phyloP scores from a whole-genome alignment of 2,888 invertebrate genomes.

The Euplagia quadripunctaria region DNA sequence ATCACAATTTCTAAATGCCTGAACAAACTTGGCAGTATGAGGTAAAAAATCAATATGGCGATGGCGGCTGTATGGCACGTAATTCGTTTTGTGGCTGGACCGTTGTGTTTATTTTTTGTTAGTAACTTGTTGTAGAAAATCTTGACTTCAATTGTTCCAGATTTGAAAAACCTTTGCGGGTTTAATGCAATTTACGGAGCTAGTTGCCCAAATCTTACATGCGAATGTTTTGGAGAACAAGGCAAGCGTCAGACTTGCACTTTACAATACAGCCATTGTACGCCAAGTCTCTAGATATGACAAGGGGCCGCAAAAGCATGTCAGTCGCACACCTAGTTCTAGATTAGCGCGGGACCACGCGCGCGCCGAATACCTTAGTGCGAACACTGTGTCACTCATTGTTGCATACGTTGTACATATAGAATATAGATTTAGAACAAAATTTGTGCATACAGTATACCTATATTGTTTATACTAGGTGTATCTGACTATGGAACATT shows the following conservation, averaged over 20 bases:
- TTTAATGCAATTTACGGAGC: no score
- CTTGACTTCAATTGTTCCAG: no score
- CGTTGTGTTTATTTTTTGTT: no score
- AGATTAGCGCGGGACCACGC: conserved; percentile 28
- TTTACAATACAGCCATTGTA: neutral
- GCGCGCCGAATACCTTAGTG: conserved; percentile 26
- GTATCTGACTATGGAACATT: no score
- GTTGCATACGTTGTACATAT: neutral
- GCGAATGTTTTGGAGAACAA: conserved; percentile 1
- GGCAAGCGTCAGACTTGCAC: neutral
- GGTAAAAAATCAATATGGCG: no score
- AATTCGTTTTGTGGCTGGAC: no score
- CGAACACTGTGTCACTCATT: conserved; percentile 7
- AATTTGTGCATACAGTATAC: neutral
- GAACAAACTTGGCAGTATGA: no score
- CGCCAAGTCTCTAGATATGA: conserved; percentile 14
- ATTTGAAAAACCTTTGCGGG: no score
- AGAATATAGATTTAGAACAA: neutral
- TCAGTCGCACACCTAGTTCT: conserved; percentile 31
- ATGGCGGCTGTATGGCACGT: no score
- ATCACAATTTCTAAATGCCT: no score
- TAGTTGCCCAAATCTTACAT: neutral
- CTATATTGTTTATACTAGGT: no score
- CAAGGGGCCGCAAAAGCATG: conserved; percentile 32
- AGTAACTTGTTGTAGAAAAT: no score